phyloP scores from a whole-genome alignment of 2,888 invertebrate species.

The Sclerodermus sp. region DNA sequence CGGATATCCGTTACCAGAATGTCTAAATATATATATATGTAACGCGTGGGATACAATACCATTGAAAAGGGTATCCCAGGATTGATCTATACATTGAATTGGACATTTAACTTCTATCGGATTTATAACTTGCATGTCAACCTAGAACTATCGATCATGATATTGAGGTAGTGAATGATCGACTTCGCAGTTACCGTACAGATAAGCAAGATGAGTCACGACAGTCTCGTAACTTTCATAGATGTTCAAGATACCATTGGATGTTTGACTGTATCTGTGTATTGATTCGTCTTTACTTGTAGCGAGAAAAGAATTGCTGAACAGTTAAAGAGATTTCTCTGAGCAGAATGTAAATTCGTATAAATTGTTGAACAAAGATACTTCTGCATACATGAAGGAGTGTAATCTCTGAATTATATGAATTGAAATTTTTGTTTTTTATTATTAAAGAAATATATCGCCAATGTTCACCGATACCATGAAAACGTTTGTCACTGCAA shows the following conservation, averaged over 20 bases:
- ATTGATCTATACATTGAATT: slow-evolving; percentile 73
- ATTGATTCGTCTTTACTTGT: slow-evolving; percentile 68
- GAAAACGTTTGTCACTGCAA: no score
- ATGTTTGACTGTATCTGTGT: slow-evolving; percentile 63
- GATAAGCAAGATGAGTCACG: slow-evolving; percentile 66
- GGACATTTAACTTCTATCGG: slow-evolving; percentile 65
- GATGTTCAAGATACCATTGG: slow-evolving; percentile 62
- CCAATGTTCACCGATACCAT: no score
- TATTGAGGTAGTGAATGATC: slow-evolving; percentile 16
- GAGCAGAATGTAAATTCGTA: no score
- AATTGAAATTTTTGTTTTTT: no score
- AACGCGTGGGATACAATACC: no score
- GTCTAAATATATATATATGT: no score
- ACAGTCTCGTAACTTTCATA: slow-evolving; percentile 64
- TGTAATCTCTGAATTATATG: no score
- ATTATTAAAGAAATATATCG: no score
- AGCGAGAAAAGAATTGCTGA: slow-evolving; percentile 65
- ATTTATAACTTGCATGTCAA: slow-evolving; percentile 61
- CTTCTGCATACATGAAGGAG: slow-evolving; percentile 1
- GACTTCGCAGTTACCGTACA: slow-evolving; percentile 57
- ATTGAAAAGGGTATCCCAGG: slow-evolving; percentile 73
- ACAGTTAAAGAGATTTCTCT: slow-evolving; percentile 63
- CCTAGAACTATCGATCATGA: slow-evolving; percentile 54
- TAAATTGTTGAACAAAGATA: no score
- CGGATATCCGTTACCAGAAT: no score